A percentile compares a stretch with the other conserved stretches of the same genome.
Conservation (phyloP, 2,888 invertebrate genomes). For the Cryptus viduatorius region DNA sequence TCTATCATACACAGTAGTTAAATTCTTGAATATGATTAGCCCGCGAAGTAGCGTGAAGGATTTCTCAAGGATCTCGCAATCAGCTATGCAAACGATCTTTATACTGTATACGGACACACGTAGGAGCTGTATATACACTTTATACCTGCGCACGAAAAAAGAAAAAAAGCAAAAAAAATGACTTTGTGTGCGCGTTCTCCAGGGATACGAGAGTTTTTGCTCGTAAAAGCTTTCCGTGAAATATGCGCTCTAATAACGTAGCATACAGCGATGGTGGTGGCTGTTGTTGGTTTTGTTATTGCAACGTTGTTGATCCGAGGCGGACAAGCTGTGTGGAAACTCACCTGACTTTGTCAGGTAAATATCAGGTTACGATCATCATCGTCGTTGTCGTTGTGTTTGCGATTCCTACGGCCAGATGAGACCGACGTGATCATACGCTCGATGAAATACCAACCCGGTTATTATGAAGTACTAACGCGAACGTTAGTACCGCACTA, state of each 20-base stretch:
- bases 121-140: slow-evolving; percentile 23
- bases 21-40: slow-evolving; percentile 45
- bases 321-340: slow-evolving; percentile 24
- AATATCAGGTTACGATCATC: slow-evolving; percentile 52
- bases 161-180: slow-evolving; percentile 72
- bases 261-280: slow-evolving; percentile 40
- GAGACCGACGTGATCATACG: slow-evolving; percentile 56
- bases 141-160: slow-evolving; percentile 23
- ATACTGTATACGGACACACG: slow-evolving; percentile 70
- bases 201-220: slow-evolving; percentile 74
- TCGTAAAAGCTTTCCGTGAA: slow-evolving; percentile 80
- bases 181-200: slow-evolving; percentile 54
- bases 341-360: slow-evolving; percentile 42
- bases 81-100: slow-evolving; percentile 80
- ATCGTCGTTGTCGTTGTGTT: slow-evolving; percentile 37
- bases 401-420: slow-evolving; percentile 38
- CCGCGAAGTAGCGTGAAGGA: slow-evolving; percentile 26
- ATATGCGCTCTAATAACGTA: slow-evolving; percentile 76
- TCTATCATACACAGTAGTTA: slow-evolving; percentile 1
- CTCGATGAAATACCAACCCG: slow-evolving; percentile 47
- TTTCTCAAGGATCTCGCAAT: slow-evolving; percentile 73
- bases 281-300: slow-evolving; percentile 54
- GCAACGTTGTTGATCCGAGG: slow-evolving; percentile 44
- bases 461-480: slow-evolving; percentile 68
- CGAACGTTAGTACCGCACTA: slow-evolving; percentile 68